Evolutionary conservation across 2,888 invertebrate species (phyloP).

Genomic region (Ethmia dodecea): DNA sequence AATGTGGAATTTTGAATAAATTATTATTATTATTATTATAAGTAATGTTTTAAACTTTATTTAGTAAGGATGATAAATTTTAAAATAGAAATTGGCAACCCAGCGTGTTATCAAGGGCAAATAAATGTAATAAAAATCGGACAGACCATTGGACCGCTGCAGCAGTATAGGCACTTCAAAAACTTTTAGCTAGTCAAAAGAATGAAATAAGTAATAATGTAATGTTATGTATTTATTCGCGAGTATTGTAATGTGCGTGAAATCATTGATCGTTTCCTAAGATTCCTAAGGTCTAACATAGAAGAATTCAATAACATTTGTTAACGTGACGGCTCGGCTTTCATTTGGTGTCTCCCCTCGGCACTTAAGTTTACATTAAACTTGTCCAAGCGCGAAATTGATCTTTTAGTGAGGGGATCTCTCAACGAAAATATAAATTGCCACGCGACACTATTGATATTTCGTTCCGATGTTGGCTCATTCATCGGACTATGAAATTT

Average conservation of each 20-base stretch:
- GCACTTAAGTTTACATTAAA: slow-evolving; percentile 75
- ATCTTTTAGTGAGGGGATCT: slow-evolving; percentile 70
- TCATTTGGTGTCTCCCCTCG: slow-evolving; percentile 63
- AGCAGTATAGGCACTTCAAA: background rate
- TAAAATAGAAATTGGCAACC: too few relatives aligned
- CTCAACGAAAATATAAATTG: slow-evolving; percentile 67
- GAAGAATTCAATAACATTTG: slow-evolving; percentile 68
- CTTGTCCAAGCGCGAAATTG: slow-evolving; percentile 75
- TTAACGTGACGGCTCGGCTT: slow-evolving; percentile 55
- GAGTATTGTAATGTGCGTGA: background rate
- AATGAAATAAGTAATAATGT: background rate
- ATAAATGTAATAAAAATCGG: too few relatives aligned
- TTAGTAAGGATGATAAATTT: too few relatives aligned
- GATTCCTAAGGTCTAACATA: slow-evolving; percentile 33
- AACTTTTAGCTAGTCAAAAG: background rate
- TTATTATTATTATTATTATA: too few relatives aligned
- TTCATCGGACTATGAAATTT: slow-evolving; percentile 20
- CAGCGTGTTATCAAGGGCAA: too few relatives aligned
- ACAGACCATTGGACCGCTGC: too few relatives aligned
- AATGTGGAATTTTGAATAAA: too few relatives aligned
- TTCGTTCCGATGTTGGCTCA: slow-evolving; percentile 29
- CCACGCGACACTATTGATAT: slow-evolving; percentile 61
- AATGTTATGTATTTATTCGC: background rate
- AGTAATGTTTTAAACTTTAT: too few relatives aligned
- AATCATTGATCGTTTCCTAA: too few relatives aligned